Evolutionary conservation across 2,888 invertebrate genomes (phyloP), one percentile per base, ranked within the genome.

Genomic region (Acleris literana): DNA sequence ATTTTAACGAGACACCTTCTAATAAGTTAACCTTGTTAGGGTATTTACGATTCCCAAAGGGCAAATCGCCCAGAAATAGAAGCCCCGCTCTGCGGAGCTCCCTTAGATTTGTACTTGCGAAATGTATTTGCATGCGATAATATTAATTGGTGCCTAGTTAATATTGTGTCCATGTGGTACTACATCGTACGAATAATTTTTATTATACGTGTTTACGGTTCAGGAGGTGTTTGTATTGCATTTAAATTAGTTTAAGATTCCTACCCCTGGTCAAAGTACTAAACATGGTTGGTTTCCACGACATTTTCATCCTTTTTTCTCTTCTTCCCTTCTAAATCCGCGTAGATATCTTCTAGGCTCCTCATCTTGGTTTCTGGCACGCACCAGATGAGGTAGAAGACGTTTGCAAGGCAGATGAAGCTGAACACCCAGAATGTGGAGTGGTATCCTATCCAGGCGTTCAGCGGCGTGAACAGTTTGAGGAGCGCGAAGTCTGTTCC

Each of bases 341-440:
- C 94, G 82, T 97, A 97, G 77, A 99, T 98, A 73, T 98, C 98
- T 85, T 98, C 97, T 64, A 99, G 92, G 56, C 95, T 96, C 80
- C 97, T 95, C 73, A 97, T 98, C 80, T 97, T 96, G 0, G 99
- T 99, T 88, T 99, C 99, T 2, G 99, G 99, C n/a, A 99, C 97
- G 80, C 93, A 96, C 75, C 95, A 89, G 71, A 96, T 94, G 0
- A 97, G 95, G 87, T 98, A 98, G 76, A 97, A 92, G n/a, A 97
- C 90, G 63, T 96, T 96, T 1, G 95, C 68, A 0, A 96, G 81
- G 77, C 97, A 96, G 69, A 97, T 94, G 4, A 90, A 73, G 9
- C 96, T 96, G 86, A 98, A 99, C 53, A 97, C 77, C 95, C 97
- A 97, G 88, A 98, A 99, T 0, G 96, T 95, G 29, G 95, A 95